A percentile compares a stretch with the other conserved stretches of the same genome.
Evolutionary conservation across 2,113 vertebrate species (phyloP).

Genomic region (Quiscalus mexicanus): DNA sequence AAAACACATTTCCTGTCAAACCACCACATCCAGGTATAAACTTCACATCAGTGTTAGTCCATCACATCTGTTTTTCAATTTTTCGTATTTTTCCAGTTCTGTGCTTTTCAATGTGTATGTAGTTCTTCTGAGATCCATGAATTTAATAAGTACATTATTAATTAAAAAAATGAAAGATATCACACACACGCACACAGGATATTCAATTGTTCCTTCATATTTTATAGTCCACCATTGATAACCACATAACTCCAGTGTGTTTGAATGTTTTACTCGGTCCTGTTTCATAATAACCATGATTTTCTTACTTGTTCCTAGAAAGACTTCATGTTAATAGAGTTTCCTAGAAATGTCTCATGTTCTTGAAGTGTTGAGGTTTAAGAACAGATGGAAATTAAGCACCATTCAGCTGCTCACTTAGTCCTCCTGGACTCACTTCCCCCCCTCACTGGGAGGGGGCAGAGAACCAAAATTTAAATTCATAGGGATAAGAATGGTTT

Average conservation of each 20-base stretch:
- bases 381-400: neutral
- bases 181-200: neutral
- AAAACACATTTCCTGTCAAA: too few species aligned
- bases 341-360: neutral
- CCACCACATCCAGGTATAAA: neutral
- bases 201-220: neutral
- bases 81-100: neutral
- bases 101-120: accelerated
- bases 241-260: neutral
- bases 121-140: neutral
- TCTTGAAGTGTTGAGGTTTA: neutral
- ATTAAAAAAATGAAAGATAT: neutral
- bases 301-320: neutral
- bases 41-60: neutral
- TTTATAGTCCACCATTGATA: neutral
- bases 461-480: neutral
- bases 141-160: neutral
- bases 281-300: neutral
- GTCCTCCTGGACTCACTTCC: too few species aligned
- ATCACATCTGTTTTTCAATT: neutral
- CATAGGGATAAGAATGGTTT: neutral
- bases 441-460: neutral
- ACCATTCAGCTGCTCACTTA: accelerated
- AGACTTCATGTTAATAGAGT: neutral
- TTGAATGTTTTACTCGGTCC: neutral